Evolutionary conservation across 2,113 vertebrate species (phyloP).

Genomic region (Damaliscus lunatus): DNA sequence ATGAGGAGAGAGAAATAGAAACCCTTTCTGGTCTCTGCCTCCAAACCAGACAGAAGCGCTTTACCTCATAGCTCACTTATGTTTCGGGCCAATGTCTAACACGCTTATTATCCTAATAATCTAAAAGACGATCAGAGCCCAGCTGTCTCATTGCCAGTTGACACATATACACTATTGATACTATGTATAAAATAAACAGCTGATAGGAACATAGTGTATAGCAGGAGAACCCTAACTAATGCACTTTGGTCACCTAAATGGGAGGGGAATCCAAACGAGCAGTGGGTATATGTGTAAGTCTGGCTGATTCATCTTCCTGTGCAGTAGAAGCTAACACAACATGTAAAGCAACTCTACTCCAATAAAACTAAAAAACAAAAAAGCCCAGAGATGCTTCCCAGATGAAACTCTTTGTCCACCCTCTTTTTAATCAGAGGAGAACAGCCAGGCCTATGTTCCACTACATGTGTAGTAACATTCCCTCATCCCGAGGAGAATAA

Average conservation of each 20-base stretch:
- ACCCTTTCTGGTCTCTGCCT: neutral
- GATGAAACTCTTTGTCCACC: neutral
- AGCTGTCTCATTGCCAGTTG: neutral
- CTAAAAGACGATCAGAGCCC: neutral
- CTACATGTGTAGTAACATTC: too few relatives aligned
- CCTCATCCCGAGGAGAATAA: neutral
- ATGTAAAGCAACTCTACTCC: neutral
- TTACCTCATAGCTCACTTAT: rapidly evolving
- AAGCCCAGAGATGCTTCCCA: neutral
- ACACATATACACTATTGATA: neutral
- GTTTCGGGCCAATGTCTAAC: neutral
- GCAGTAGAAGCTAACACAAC: neutral
- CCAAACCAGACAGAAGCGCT: neutral
- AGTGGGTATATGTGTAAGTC: neutral
- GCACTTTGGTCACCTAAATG: neutral
- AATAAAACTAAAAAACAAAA: neutral
- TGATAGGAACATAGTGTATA: neutral
- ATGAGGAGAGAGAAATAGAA: neutral
- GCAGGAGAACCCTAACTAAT: neutral
- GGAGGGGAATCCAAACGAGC: neutral
- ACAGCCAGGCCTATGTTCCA: neutral
- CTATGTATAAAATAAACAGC: neutral
- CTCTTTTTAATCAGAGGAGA: neutral
- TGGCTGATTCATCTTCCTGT: neutral
- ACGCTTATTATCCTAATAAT: neutral